Percentiles rank a stretch among this genome's conserved stretches.
These are phyloP conservation scores for Allobates femoralis DNA, from an alignment of 2,797 vertebrate species.

Conservation along the genomic window DNA sequence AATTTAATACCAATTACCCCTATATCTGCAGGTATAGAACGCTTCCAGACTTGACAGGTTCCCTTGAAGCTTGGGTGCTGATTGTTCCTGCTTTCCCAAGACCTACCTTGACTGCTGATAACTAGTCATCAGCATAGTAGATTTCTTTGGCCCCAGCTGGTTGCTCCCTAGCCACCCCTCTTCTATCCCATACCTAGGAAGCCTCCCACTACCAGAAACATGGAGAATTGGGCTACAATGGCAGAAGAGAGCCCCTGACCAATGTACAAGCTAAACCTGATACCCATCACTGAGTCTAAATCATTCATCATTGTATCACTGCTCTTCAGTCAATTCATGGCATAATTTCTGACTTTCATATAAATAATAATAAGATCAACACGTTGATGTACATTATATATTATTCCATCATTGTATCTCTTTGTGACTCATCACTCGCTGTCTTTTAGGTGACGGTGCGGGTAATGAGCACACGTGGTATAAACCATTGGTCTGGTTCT, in stretches of 20 bases:
- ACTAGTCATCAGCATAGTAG: no score
- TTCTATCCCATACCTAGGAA: no score
- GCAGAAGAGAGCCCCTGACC: background rate
- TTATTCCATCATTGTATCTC: background rate
- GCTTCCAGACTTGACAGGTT: no score
- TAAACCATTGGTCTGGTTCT: slow-evolving; percentile 89
- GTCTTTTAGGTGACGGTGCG: slow-evolving; percentile 74
- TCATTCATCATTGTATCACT: background rate
- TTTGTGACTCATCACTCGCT: background rate
- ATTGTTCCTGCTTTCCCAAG: no score
- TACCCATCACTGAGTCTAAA: background rate
- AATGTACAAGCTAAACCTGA: background rate
- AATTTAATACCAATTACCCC: no score
- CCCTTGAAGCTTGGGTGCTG: no score
- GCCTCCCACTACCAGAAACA: background rate
- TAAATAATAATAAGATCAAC: background rate
- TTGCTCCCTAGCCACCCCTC: no score
- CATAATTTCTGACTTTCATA: background rate
- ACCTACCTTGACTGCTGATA: no score
- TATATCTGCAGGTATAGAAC: no score
- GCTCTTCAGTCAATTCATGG: background rate
- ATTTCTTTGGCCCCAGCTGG: no score
- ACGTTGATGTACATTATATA: background rate
- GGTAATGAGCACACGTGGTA: slow-evolving; percentile 75
- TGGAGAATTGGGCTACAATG: no score